Percentiles rank a stretch among this genome's conserved stretches.
Conservation (phyloP, 1,140 invertebrate genomes). For the Acromyrmex charruanus region DNA sequence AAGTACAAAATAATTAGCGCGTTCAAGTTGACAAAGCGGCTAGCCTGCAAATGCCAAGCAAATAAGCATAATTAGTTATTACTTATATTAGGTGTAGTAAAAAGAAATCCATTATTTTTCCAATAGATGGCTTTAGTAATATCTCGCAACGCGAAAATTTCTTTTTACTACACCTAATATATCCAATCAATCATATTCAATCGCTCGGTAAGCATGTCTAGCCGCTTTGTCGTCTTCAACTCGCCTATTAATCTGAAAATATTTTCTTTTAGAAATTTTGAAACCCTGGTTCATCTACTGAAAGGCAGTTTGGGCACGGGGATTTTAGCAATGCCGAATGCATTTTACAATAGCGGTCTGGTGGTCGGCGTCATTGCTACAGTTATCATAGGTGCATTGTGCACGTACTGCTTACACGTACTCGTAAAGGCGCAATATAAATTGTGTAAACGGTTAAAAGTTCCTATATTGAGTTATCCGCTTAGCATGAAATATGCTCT, state of each 20-base stretch:
- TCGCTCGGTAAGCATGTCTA: no score
- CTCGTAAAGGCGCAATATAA: conserved; percentile 91
- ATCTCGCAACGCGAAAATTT: no score
- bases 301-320: conserved; percentile 96
- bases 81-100: no score
- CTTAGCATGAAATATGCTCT: conserved; percentile 91
- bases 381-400: conserved; percentile 90
- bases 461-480: conserved; percentile 91
- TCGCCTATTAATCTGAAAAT: neutral
- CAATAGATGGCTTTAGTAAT: no score
- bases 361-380: conserved; percentile 90
- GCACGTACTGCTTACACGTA: conserved; percentile 94
- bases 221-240: no score
- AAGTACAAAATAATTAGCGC: conserved; percentile 79
- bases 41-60: no score
- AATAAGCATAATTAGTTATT: no score
- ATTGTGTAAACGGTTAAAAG: conserved; percentile 90
- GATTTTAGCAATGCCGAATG: conserved; percentile 95
- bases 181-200: no score
- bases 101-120: no score
- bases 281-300: conserved; percentile 93
- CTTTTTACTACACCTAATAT: no score
- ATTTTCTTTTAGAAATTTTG: conserved; percentile 88
- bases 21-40: no score
- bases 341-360: conserved; percentile 93